A percentile compares a stretch with the other conserved stretches of the same genome.
These are phyloP conservation scores for Chelonia mydas DNA, from an alignment of 2,797 vertebrate species.

Conservation along the genomic window DNA sequence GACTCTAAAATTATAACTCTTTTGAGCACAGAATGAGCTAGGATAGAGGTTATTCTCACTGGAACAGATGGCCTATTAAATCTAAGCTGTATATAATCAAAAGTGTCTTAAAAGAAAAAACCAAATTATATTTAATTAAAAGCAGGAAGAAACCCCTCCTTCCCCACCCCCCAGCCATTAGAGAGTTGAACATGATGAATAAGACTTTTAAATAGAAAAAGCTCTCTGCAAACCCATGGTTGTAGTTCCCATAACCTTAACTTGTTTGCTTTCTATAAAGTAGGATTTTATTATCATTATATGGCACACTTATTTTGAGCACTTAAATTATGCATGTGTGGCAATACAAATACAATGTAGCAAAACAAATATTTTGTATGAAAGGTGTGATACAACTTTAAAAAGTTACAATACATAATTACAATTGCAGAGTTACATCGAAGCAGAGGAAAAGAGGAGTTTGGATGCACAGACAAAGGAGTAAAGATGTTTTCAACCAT, in stretches of 20 bases:
- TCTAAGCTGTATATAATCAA: not conserved
- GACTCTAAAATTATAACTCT: not conserved
- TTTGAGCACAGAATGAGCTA: not conserved
- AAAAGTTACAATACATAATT: not conserved
- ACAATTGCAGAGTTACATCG: not conserved
- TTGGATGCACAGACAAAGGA: not conserved
- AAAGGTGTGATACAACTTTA: not conserved
- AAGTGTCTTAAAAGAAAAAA: not conserved
- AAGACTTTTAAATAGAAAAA: not conserved
- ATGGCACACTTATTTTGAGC: not conserved
- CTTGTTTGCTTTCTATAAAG: not conserved
- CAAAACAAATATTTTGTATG: not conserved
- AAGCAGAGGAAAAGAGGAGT: not conserved
- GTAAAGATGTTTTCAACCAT: not conserved
- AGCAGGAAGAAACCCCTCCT: not conserved
- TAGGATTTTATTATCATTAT: not conserved
- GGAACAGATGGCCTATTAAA: not conserved
- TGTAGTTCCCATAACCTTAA: not conserved
- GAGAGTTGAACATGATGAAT: not conserved
- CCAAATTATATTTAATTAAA: not conserved
- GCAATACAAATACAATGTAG: too few species aligned
- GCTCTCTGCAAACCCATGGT: not conserved
- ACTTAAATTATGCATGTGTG: not conserved
- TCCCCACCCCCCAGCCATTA: not conserved
- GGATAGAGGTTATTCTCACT: not conserved